Evolutionary conservation across 2,797 vertebrate genomes (phyloP), one percentile per base, ranked within the genome.

Genomic region (Enteromius viviparus): DNA sequence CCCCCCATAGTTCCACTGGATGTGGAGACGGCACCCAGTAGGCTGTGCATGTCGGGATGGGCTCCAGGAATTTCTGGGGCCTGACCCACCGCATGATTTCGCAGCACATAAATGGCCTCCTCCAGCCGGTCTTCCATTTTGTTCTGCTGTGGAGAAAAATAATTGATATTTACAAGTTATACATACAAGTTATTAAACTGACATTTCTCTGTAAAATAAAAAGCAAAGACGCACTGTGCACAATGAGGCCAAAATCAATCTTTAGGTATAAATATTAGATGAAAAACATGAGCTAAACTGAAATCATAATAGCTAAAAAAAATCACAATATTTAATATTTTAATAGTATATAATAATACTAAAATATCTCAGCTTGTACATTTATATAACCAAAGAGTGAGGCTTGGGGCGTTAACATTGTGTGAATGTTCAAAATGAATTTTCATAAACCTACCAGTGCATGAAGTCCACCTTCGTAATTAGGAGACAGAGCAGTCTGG

Each of bases 71-170:
- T 90, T 68, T 91, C 91, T 0, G 95, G 92, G 0, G 94, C 94
- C 62, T 97, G 95, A 76, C 98, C 97, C 91, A 98, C 97, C 0
- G 97, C 98, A 0, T 99, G 97, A 89, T 93, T 99, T 80, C 97
- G 96, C 85, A 99, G 93, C 81, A 99, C 98, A 0, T 98, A 97
- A 87, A 99, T 99, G 82, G 98, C 98, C 92, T 99, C 98, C 12
- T 99, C 98, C 92, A 99, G 94, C 88, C 95, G 96, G 89, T 99
- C 98, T 89, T 99, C 98, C 95, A 99, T 95, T 94, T 99, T 99
- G 93, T 94, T 98, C 92, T 98, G 97, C 95, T 96, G 86, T 60
- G 83, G 1, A 58, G 76, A 66, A 29, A 51, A 37, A 81, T 58
- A 82, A 60, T 51, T 82, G 72, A 75, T 68, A 6, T 65, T 19